Base-by-base conservation (phyloP, 2,888 invertebrate genomes). In the Euplagia quadripunctaria region DNA sequence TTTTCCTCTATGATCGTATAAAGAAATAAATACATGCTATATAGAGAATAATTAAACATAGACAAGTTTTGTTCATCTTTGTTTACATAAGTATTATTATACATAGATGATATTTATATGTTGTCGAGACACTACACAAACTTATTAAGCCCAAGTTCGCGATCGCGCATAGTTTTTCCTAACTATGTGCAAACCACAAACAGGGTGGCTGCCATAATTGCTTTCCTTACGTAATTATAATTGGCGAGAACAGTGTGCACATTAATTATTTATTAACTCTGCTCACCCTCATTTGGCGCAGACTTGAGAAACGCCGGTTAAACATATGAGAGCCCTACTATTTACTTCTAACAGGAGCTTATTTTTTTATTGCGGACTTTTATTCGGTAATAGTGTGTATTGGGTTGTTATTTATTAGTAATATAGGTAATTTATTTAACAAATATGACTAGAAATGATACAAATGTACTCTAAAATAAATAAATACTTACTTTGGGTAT, bases 221-320 rank as follows among this genome's bases (percentile, higher is more conserved):
- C 91, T 94, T 93, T 92, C 90, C 94, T 95, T 94, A 93, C 91
- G 89, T 91, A 88, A 92, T 94, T 92, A 93, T 94, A 94, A 95
- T 95, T 95, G 94, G 93, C 94, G 93, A 84, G 91, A 90, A 92
- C 91, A 90, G 88, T 92, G 91, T 90, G 92, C 86, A 88, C 93
- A 94, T 95, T 94, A 95, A 95, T 95, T 94, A 95, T 94, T 95
- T 95, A 94, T 95, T 94, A 95, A 85, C 84, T 84, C 81, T 84
- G 86, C 85, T 87, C 90, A 88, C 90, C 92, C 94, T 92, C 94
- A 93, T 94, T 93, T 93, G 89, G 82, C 86, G 86, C 80, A 87
- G 91, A 90, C 94, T 94, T 93, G 91, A 94, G 93, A 91, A 91
- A 90, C 92, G 92, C 92, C 91, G 89, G 93, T 92, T 94, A 91